Evolutionary conservation across 2,888 invertebrate species (phyloP).

Genomic region (Cosmia trapezina): DNA sequence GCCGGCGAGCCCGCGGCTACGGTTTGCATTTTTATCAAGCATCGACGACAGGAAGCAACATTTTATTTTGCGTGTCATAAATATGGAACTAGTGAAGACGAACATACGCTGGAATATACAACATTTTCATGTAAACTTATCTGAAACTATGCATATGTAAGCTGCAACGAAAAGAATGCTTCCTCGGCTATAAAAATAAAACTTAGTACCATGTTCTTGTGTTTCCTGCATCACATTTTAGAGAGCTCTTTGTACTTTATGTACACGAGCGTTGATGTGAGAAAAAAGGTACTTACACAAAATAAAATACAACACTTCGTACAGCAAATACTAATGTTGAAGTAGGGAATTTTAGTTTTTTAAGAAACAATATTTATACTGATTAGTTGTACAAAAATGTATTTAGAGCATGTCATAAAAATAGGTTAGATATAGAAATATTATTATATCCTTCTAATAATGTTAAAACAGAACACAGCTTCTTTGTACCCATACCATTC

Average conservation of each 20-base stretch:
- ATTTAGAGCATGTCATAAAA: not conserved
- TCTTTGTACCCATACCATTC: slow-evolving; percentile 70
- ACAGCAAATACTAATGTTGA: slow-evolving; percentile 5
- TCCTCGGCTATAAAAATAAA: slow-evolving; percentile 78
- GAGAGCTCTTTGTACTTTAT: slow-evolving; percentile 64
- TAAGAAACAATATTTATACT: not conserved
- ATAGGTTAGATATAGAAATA: slow-evolving; percentile 35
- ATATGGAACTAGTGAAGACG: slow-evolving; percentile 86
- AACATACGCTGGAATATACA: slow-evolving; percentile 82
- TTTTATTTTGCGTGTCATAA: slow-evolving; percentile 89
- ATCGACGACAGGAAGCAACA: slow-evolving; percentile 85
- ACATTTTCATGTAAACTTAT: slow-evolving; percentile 88
- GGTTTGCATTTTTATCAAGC: slow-evolving; percentile 90
- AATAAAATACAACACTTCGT: slow-evolving; percentile 37
- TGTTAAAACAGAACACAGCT: slow-evolving; percentile 66
- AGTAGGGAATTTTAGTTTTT: not conserved
- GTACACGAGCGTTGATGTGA: slow-evolving; percentile 53
- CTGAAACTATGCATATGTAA: slow-evolving; percentile 88
- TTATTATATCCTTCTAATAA: slow-evolving; percentile 56
- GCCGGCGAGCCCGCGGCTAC: slow-evolving; percentile 81
- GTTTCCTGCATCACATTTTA: slow-evolving; percentile 60
- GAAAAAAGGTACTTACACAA: slow-evolving; percentile 39
- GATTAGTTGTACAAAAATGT: slow-evolving; percentile 4
- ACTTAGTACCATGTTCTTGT: slow-evolving; percentile 68
- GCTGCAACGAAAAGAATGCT: slow-evolving; percentile 78